A percentile compares a stretch with the other conserved stretches of the same genome.
Evolutionary conservation across 2,113 vertebrate species (phyloP).

Genomic region (Holacanthus passer): DNA sequence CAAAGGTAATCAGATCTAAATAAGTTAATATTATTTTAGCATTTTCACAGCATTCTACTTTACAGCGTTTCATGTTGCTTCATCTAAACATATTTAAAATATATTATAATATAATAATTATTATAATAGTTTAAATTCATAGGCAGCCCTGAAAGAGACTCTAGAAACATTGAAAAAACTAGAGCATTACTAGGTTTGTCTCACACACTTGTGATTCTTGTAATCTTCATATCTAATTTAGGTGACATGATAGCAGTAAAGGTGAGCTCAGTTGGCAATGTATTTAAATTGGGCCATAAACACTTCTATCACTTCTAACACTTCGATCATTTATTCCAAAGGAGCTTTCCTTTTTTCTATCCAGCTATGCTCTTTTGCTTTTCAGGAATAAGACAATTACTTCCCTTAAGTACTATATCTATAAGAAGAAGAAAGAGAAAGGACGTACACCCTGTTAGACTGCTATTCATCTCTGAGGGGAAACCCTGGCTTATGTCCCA

Average conservation of each 20-base stretch:
- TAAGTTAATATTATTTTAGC: not conserved
- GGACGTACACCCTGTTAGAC: constrained; percentile 20
- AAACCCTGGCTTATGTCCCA: constrained; percentile 43
- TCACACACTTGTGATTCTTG: not conserved
- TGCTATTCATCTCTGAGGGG: constrained; percentile 13
- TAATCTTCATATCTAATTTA: constrained; percentile 23
- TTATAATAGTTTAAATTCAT: not conserved
- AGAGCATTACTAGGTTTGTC: not conserved
- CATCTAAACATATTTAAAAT: not conserved
- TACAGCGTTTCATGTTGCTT: not conserved
- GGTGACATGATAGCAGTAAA: not conserved
- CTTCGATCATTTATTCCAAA: not conserved
- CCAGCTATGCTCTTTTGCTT: not conserved
- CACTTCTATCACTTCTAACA: not conserved
- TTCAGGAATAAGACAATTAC: constrained; percentile 3
- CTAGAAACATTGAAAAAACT: not conserved
- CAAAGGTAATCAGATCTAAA: constrained; percentile 1
- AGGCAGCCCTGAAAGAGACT: not conserved
- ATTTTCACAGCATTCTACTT: not conserved
- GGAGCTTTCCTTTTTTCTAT: not conserved
- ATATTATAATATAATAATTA: too few relatives aligned
- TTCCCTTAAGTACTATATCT: not conserved
- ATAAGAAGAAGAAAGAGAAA: constrained; percentile 29
- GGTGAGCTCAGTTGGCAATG: not conserved
- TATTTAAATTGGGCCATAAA: not conserved